Evolutionary conservation across 2,888 invertebrate species (phyloP).

Genomic region (Hoplodrina ambigua): DNA sequence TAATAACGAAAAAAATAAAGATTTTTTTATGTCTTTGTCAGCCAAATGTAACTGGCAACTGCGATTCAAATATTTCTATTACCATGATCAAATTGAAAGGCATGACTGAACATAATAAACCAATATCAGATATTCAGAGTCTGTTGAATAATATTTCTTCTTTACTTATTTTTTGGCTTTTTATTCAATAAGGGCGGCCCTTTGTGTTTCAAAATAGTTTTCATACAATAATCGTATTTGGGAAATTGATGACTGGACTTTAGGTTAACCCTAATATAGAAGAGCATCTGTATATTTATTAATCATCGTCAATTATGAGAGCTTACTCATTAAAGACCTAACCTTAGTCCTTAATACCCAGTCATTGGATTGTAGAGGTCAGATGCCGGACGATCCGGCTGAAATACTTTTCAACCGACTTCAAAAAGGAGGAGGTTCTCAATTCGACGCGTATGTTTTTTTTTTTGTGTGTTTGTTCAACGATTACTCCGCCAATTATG

Average conservation of each 20-base stretch:
- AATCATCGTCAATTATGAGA: neutral
- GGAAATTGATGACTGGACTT: neutral
- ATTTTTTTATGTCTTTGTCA: neutral
- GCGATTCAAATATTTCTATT: slow-evolving; percentile 4
- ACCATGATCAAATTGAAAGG: slow-evolving; percentile 9
- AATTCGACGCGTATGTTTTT: too few species aligned
- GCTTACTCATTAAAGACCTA: neutral
- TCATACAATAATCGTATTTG: neutral
- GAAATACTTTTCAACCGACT: neutral
- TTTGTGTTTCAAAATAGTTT: neutral
- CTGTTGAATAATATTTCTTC: slow-evolving; percentile 16
- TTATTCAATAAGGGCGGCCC: neutral
- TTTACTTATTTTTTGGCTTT: neutral
- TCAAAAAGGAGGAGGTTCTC: too few species aligned
- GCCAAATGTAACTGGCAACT: slow-evolving; percentile 7
- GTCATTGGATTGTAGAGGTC: neutral
- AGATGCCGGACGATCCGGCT: neutral
- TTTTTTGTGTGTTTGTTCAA: too few species aligned
- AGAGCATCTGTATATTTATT: neutral
- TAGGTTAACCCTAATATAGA: neutral
- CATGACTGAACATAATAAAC: slow-evolving; percentile 24
- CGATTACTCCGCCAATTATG: too few species aligned
- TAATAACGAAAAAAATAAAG: neutral
- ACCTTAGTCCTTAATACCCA: neutral
- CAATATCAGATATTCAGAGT: slow-evolving; percentile 18